Evolutionary conservation across 2,888 invertebrate species (phyloP).

Genomic region (Bibio marci): DNA sequence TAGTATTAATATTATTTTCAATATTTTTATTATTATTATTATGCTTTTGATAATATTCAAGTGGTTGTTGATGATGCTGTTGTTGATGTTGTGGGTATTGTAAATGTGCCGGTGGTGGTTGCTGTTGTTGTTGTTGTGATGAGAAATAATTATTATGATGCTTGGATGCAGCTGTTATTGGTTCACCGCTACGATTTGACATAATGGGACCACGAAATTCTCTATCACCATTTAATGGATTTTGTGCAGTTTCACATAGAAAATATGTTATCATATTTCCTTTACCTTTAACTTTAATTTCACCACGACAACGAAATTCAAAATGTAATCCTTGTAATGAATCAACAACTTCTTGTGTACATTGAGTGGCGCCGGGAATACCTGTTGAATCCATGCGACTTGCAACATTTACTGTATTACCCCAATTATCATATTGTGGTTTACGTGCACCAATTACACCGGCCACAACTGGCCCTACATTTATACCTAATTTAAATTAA

Average conservation of each 20-base stretch:
- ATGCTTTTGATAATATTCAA: too few species aligned
- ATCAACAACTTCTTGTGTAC: conserved; percentile 60
- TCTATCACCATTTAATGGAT: conserved; percentile 26
- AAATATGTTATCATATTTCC: conserved; percentile 90
- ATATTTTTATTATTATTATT: too few species aligned
- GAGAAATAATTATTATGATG: conserved; percentile 19
- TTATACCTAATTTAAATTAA: conserved; percentile 65
- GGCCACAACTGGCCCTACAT: conserved; percentile 81
- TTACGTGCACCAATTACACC: conserved; percentile 68
- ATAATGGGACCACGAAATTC: conserved; percentile 13
- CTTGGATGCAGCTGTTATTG: conserved; percentile 30
- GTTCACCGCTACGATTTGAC: conserved; percentile 10
- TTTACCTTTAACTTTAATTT: conserved; percentile 81
- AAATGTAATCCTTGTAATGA: conserved; percentile 29
- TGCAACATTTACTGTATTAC: conserved; percentile 82
- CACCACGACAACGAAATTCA: conserved; percentile 48
- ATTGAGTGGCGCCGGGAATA: conserved; percentile 74
- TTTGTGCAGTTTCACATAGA: conserved; percentile 54
- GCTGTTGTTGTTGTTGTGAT: conserved; percentile 40
- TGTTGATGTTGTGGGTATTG: conserved; percentile 45
- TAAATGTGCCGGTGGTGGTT: conserved; percentile 35
- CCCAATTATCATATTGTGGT: conserved; percentile 72
- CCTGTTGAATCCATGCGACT: conserved; percentile 86
- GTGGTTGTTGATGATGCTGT: conserved; percentile 18
- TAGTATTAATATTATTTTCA: too few species aligned